These are phyloP conservation scores for Electrophaes corylata DNA, from an alignment of 2,888 invertebrate species.

Conservation along the genomic window DNA sequence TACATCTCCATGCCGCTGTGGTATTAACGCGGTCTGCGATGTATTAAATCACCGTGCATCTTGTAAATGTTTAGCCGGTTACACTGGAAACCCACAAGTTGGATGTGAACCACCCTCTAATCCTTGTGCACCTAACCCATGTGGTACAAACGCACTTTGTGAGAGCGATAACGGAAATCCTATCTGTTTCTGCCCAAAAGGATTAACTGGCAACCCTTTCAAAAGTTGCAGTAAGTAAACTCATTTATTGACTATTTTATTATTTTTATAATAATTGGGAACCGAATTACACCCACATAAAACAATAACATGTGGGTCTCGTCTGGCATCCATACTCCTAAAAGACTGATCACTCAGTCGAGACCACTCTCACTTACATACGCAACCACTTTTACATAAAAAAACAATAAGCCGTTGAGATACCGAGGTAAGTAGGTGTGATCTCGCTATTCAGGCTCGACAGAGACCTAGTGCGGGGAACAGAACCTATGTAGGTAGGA, in stretches of 20 bases:
- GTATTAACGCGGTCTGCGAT: conserved; percentile 91
- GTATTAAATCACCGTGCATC: conserved; percentile 90
- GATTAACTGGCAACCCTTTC: conserved; percentile 95
- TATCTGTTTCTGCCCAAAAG: conserved; percentile 95
- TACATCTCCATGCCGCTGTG: conserved; percentile 91
- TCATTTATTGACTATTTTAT: neutral
- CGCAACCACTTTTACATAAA: too few relatives aligned
- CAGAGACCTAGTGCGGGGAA: too few relatives aligned
- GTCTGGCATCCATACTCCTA: too few relatives aligned
- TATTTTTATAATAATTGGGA: too few relatives aligned
- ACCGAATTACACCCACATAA: too few relatives aligned
- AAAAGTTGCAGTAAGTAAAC: conserved; percentile 92
- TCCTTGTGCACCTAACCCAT: conserved; percentile 93
- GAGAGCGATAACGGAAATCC: conserved; percentile 93
- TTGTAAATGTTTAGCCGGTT: conserved; percentile 93
- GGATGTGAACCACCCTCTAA: conserved; percentile 90
- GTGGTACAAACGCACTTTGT: conserved; percentile 93
- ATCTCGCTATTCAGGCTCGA: too few relatives aligned
- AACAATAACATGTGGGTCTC: too few relatives aligned
- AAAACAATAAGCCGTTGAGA: too few relatives aligned
- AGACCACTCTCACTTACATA: too few relatives aligned
- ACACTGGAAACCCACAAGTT: conserved; percentile 89
- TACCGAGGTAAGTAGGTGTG: too few relatives aligned
- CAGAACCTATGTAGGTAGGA: too few relatives aligned
- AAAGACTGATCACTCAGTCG: too few relatives aligned